Base-by-base conservation (phyloP, 2,113 vertebrate genomes). In the Grallaria varia region DNA sequence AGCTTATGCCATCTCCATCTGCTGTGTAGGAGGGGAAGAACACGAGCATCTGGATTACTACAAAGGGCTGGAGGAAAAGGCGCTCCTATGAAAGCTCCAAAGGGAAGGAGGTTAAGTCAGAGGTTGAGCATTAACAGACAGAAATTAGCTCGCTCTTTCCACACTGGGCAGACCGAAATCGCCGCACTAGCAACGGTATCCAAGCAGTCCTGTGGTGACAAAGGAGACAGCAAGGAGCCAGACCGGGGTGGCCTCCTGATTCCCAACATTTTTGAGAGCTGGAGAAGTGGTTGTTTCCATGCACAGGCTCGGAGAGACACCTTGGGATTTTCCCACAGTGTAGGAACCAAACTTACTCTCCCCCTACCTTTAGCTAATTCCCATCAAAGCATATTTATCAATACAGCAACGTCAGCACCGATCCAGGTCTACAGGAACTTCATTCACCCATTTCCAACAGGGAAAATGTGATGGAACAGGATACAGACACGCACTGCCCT, bases 1-100 rank as follows among this genome's bases (percentile, higher is more conserved):
- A 39, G 92, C 87, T 96, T 85, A 67, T 95, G 84, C 87, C 90
- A 84, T 90, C 94, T 93, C 91, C 94, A 96, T 96, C 95, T 96
- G 96, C 91, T 91, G 84, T 91, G 94, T 89, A 94, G 95, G 95
- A 96, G 95, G 94, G 72, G 90, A 87, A 89, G 67, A 91, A 91
- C 94, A 92, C 3, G 8, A 96, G 95, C 92, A 97, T 96, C 92
- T 95, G 90, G 90, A 95, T 92, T 93, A 90, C 76, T 90, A 92
- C 84, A 95, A 92, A 96, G 76, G 84, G 69, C 69, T 37, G 68
- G 47, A 89, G 68, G 72, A 92, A 92, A 92, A 92, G 90, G 44
- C 0, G 0, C 40, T 84, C 69, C 8, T 64, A 52, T 8, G 72
- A 89, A 95, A 75, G 94, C 91, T 82, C 71, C 6, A 3, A 91